Base-by-base conservation (phyloP, 1,140 invertebrate species). In the Wasmannia auropunctata region DNA sequence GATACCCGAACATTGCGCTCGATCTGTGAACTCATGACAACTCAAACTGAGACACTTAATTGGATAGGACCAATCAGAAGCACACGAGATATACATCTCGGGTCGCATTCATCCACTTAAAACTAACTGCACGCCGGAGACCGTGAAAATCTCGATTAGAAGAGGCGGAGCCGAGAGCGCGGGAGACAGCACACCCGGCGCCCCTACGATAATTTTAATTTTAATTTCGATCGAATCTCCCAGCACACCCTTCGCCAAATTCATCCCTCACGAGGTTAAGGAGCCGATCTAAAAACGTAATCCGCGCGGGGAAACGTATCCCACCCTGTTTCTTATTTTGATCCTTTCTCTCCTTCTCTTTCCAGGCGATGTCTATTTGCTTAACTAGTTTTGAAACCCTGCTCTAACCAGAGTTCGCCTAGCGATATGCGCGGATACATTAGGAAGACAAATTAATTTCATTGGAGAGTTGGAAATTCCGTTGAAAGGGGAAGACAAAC, bases 381-480 rank as follows among this genome's bases (percentile, higher is more conserved):
- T 92, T 92, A 94, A 94, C 92, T 93, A 93, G 93, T 93, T 93
- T 91, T 85, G 80, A 90, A 87, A 84, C 85, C 83, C 87, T 88
- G 85, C 62, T 79, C 75, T 54, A 34, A 49, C 69, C 74, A 40
- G 54, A 86, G 25, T 88, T 88, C 87, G 87, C 76, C 83, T 46
- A 60, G 75, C 89, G 88, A 92, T 92, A 89, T 89, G 85, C 69
- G 86, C 80, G 86, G 85, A 86, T 88, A 89, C 91, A 91, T 93
- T 92, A 93, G 89, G 72, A 91, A 92, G 90, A 93, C 88, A 90
- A 94, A 94, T 94, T 94, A 94, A 94, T 94, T 93, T 94, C 89
- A 89, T 92, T 93, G 63, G 62, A 90, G 87, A 92, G n/a, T 91
- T 90, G 86, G 88, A 80, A 90, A 91, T 86, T 85, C 86, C 11